Evolutionary conservation across 2,888 invertebrate genomes (phyloP).

Genomic region (Aphidius colemani): DNA sequence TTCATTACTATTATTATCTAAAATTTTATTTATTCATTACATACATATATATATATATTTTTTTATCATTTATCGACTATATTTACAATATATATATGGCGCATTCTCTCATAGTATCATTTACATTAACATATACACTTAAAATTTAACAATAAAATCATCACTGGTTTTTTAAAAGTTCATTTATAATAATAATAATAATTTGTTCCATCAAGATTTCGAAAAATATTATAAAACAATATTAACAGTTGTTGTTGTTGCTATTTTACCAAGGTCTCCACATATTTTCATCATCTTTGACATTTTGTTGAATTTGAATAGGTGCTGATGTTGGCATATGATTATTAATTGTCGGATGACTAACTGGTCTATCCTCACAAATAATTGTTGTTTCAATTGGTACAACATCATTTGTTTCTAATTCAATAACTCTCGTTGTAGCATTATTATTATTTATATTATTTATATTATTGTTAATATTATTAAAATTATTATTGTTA

Average conservation of each 20-base stretch:
- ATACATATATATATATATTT: constrained; percentile 14
- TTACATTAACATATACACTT: background rate
- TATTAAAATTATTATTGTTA: constrained; percentile 20
- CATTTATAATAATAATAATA: too few relatives aligned
- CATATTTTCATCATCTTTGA: constrained; percentile 58
- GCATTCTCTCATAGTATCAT: background rate
- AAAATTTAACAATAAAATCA: too few relatives aligned
- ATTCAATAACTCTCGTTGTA: background rate
- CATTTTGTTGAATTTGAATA: constrained; percentile 42
- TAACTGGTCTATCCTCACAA: constrained; percentile 41
- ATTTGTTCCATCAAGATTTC: too few relatives aligned
- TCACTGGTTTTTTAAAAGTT: too few relatives aligned
- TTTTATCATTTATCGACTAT: background rate
- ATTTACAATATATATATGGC: constrained; percentile 28
- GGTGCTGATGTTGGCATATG: constrained; percentile 41
- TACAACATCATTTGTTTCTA: constrained; percentile 18
- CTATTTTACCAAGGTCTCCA: constrained; percentile 57
- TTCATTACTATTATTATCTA: too few relatives aligned
- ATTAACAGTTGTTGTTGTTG: background rate
- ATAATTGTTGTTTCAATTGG: constrained; percentile 28
- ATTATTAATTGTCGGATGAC: constrained; percentile 38
- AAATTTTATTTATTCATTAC: constrained; percentile 6
- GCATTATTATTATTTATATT: constrained; percentile 3
- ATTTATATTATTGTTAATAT: constrained; percentile 11
- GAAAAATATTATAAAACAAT: background rate